Base-by-base conservation (phyloP, 2,888 invertebrate genomes). In the Pristionchus japonicus region DNA sequence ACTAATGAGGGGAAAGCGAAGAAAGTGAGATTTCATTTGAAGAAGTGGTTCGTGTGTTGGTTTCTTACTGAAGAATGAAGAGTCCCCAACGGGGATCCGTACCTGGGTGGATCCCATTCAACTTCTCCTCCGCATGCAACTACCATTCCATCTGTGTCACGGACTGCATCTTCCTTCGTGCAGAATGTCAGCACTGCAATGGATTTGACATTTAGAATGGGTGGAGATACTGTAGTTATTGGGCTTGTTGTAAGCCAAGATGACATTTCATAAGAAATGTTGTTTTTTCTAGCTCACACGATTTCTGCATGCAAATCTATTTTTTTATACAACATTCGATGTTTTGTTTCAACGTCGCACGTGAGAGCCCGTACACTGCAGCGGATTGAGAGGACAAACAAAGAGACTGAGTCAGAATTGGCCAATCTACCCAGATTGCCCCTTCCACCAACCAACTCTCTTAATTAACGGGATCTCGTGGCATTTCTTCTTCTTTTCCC, bases 171-270 rank as follows among this genome's bases (percentile, higher is more conserved):
- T 23, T 94, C 94, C 88, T 94, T 94, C 67, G 94, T 92, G 90
- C 94, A 94, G 90, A 94, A 94, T 6, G 94, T 93, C 9, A 94
- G 90, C 43, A 92, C 94, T 94, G 90, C 87, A 94, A 92, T 17
- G 31, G 23, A 20, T 15, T 52, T 52, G n/a, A n/a, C n/a, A n/a
- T n/a, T n/a, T n/a, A n/a, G n/a, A n/a, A n/a, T n/a, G n/a, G n/a
- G n/a, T n/a, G n/a, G n/a, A n/a, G n/a, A n/a, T n/a, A n/a, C n/a
- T n/a, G n/a, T n/a, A n/a, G n/a, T n/a, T n/a, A n/a, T n/a, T n/a
- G n/a, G n/a, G n/a, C n/a, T n/a, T n/a, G n/a, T n/a, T n/a, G n/a
- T n/a, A n/a, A n/a, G n/a, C n/a, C n/a, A n/a, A n/a, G n/a, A n/a
- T n/a, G n/a, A n/a, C n/a, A n/a, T n/a, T n/a, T n/a, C n/a, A n/a